phyloP scores from a whole-genome alignment of 2,113 vertebrate species.

The Nerophis lumbriciformis region DNA sequence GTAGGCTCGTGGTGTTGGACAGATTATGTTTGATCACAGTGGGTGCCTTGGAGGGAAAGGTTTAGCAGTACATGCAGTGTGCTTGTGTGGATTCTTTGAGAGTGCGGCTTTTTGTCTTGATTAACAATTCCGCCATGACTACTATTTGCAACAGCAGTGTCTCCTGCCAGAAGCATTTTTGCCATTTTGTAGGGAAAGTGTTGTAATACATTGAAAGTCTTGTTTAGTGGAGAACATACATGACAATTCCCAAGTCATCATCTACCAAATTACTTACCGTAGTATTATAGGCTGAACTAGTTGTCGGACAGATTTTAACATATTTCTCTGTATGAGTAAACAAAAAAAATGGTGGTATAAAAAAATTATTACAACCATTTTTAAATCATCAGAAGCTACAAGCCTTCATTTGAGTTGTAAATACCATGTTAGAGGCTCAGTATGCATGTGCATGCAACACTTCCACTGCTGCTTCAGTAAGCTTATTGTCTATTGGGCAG shows the following conservation, averaged over 20 bases:
- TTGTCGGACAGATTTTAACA: too few species aligned
- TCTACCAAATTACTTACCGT: too few species aligned
- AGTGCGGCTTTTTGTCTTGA: slow-evolving; percentile 2
- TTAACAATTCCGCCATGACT: slow-evolving; percentile 20
- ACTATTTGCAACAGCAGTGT: slow-evolving; percentile 16
- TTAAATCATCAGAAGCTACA: neutral
- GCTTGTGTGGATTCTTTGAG: slow-evolving; percentile 8
- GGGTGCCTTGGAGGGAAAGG: slow-evolving; percentile 1
- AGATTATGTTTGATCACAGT: neutral
- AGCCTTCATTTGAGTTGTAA: neutral
- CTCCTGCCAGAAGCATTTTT: slow-evolving; percentile 30
- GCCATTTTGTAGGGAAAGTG: slow-evolving; percentile 18
- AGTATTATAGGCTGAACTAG: too few species aligned
- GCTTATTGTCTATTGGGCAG: neutral
- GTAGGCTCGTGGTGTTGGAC: neutral
- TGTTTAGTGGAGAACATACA: slow-evolving; percentile 18
- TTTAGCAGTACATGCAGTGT: slow-evolving; percentile 19
- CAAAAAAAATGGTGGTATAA: too few species aligned
- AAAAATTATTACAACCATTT: too few species aligned
- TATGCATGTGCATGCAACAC: neutral
- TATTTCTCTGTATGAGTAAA: too few species aligned
- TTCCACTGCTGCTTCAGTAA: neutral
- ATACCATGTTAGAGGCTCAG: neutral
- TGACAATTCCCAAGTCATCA: neutral
- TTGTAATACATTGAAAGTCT: slow-evolving; percentile 34